phyloP scores from a whole-genome alignment of 2,113 vertebrate species.

The Serinus canaria region DNA sequence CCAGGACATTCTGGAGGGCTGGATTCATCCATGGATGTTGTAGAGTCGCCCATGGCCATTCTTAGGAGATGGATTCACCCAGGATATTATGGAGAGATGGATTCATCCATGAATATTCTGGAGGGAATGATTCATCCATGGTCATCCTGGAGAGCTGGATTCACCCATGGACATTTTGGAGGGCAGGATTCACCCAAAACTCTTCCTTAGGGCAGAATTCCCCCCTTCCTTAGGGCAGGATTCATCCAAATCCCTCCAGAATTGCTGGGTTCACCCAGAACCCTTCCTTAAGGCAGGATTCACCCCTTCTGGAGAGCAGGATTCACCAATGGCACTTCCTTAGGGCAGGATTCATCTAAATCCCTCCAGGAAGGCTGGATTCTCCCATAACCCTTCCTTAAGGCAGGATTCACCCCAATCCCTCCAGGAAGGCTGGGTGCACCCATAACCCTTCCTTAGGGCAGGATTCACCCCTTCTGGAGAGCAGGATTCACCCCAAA shows the following conservation, averaged over 20 bases:
- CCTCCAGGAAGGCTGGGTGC: too few relatives aligned
- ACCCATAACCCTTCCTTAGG: too few relatives aligned
- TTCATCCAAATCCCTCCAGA: background rate
- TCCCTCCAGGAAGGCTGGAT: background rate
- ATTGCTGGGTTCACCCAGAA: background rate
- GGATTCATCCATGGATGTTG: accelerated
- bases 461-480: too few relatives aligned
- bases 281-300: background rate
- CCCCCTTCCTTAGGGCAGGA: background rate
- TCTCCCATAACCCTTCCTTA: too few relatives aligned
- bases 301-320: background rate
- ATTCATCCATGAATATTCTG: background rate
- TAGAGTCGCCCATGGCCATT: too few relatives aligned
- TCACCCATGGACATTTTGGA: background rate
- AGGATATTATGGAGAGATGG: background rate
- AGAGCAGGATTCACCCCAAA: too few relatives aligned
- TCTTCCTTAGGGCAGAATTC: background rate
- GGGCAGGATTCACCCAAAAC: background rate
- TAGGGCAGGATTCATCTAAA: background rate
- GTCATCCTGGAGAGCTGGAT: background rate
- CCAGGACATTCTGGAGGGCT: too few relatives aligned
- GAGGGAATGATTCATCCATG: too few relatives aligned
- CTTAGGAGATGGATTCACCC: background rate
- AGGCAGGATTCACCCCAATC: too few relatives aligned
- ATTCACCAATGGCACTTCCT: background rate